Evolutionary conservation across 92 coral and sea anemone genomes (phyloP), one percentile per base, ranked within the genome.

Genomic region (Bergia sp.): DNA sequence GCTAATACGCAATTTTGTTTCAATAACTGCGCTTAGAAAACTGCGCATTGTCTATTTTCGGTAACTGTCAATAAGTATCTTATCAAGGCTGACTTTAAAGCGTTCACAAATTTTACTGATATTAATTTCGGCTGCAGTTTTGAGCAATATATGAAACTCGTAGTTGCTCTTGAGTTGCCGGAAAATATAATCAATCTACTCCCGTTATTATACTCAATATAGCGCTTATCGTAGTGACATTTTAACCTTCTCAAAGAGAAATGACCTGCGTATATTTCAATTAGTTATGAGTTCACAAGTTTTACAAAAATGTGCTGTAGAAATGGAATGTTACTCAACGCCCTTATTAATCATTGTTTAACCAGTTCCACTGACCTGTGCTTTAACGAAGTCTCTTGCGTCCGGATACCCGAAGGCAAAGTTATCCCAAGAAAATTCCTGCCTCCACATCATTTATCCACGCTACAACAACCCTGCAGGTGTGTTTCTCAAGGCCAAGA

Each of bases 321-420:
- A 21, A 61, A 61, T 61, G 69, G 69, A 61, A 18, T 23, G 21
- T 61, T 61, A 20, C 69, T 20, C 69, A 7, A 61, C 1, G 69
- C 6, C 2, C 29, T 61, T 12, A 29, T 29, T 29, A 61, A 20
- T 61, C 29, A 21, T 61, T 76, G 45, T 37, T 39, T 41, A 38
- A 5, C 23, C 21, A 13, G 41, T 76, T 80, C 5, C 43, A 38
- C 47, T 7, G 29, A 41, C 85, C 85, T 81, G 73, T 39, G 85
- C 55, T 36, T 81, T 81, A 38, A 37, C 85, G 47, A 81, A 81
- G 85, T 58, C 73, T 10, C 74, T 55, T 40, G 85, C 85, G 37
- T 81, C 85, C 37, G 74, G 53, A n/a, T 61, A 81, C 20, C 67
- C n/a, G 36, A 81, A 81, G 2, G 73, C 74, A 58, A 81, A 39